A percentile compares a stretch with the other conserved stretches of the same genome.
Conservation (phyloP, 2,797 vertebrate species). For the Urophycis tenuis region DNA sequence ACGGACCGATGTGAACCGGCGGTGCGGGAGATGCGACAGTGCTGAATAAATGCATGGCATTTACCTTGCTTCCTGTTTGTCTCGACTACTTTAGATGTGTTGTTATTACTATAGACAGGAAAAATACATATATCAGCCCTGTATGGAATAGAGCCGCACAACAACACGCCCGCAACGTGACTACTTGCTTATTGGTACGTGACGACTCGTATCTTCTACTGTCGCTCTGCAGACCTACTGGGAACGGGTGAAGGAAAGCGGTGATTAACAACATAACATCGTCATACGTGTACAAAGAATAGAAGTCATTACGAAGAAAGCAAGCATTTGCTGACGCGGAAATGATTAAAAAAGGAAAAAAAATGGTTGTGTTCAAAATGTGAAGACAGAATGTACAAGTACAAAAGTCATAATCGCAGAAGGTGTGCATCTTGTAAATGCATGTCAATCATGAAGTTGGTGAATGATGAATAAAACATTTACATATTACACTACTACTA, state of each 20-base stretch:
- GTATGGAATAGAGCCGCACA: background rate
- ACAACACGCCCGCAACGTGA: background rate
- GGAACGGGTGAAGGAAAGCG: background rate
- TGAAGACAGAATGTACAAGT: background rate
- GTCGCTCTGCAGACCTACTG: background rate
- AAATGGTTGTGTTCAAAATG: background rate
- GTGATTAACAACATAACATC: background rate
- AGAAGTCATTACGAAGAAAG: background rate
- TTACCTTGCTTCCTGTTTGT: slow-evolving; percentile 37
- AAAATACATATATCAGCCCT: background rate
- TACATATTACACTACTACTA: background rate
- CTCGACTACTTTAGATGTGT: background rate
- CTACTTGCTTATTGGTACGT: too few relatives aligned
- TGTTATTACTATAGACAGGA: background rate
- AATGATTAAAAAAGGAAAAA: background rate
- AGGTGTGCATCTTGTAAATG: background rate
- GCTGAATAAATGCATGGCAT: slow-evolving; percentile 70
- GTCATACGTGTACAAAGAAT: background rate
- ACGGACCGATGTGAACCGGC: slow-evolving; percentile 31
- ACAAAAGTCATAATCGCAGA: background rate
- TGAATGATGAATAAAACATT: background rate
- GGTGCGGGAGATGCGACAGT: slow-evolving; percentile 47
- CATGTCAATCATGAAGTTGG: background rate
- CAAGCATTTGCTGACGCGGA: background rate
- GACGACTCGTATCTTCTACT: background rate